phyloP scores from a whole-genome alignment of 2,888 invertebrate genomes.

The Melinaea marsaeus region DNA sequence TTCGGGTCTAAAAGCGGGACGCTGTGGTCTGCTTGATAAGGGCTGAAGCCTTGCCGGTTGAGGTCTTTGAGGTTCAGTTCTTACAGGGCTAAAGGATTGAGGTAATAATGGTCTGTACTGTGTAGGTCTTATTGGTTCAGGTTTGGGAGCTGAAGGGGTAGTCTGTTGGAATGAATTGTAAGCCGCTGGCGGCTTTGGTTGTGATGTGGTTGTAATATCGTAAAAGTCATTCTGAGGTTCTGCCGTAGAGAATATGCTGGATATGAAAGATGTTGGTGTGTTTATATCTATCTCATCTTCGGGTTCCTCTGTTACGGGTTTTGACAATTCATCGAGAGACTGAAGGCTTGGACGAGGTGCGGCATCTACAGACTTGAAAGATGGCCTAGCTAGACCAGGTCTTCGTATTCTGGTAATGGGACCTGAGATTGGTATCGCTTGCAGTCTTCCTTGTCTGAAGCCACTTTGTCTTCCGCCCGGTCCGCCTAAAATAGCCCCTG shows the following conservation, averaged over 20 bases:
- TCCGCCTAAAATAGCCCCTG: conserved; percentile 79
- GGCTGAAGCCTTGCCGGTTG: conserved; percentile 70
- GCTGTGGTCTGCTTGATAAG: conserved; percentile 68
- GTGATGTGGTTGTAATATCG: conserved; percentile 67
- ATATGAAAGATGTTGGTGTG: conserved; percentile 72
- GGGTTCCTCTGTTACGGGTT: conserved; percentile 83
- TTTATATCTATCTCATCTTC: conserved; percentile 80
- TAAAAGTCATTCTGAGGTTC: conserved; percentile 70
- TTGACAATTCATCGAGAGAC: conserved; percentile 73
- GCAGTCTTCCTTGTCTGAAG: conserved; percentile 65
- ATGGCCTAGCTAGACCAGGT: conserved; percentile 65
- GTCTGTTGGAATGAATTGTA: conserved; percentile 70
- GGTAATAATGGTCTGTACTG: conserved; percentile 67
- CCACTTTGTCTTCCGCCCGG: conserved; percentile 52
- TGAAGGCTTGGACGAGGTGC: conserved; percentile 67
- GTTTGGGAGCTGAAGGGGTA: conserved; percentile 54
- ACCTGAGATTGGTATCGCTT: conserved; percentile 48
- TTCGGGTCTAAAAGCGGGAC: conserved; percentile 74
- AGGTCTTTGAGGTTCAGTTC: conserved; percentile 59
- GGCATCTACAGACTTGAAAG: conserved; percentile 69
- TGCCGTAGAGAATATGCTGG: conserved; percentile 61
- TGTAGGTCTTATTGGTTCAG: conserved; percentile 68
- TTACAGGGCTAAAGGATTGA: conserved; percentile 62
- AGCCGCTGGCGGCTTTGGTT: conserved; percentile 65
- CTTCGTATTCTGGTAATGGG: conserved; percentile 57